Evolutionary conservation across 2,797 vertebrate species (phyloP).

Genomic region (Pachyuromys duprasi): DNA sequence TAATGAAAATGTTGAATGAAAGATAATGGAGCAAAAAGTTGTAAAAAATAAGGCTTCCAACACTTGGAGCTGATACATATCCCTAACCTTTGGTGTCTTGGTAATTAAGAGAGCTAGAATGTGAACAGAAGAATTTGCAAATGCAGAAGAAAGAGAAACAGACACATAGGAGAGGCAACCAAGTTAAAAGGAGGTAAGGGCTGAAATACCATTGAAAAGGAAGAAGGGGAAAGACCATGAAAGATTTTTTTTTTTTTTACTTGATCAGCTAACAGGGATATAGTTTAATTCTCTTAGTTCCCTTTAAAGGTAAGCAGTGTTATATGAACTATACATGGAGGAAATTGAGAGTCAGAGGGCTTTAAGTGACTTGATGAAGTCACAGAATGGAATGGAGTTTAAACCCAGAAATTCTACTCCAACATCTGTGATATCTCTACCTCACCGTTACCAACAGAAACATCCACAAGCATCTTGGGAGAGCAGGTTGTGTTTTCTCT

Average conservation of each 20-base stretch:
- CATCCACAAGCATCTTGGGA: neutral
- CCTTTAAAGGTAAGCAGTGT: neutral
- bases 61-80: neutral
- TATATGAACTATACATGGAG: neutral
- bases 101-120: neutral
- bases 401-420: neutral
- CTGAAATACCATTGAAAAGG: accelerated
- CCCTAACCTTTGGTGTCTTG: neutral
- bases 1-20: neutral
- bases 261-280: neutral
- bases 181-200: neutral
- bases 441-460: neutral
- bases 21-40: neutral
- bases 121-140: neutral
- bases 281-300: neutral
- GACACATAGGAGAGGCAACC: neutral
- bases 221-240: neutral
- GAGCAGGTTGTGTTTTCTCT: neutral
- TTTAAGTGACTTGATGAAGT: neutral
- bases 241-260: neutral
- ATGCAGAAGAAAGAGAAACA: neutral
- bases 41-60: neutral
- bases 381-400: slow-evolving; percentile 10
- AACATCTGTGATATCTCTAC: neutral
- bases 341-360: neutral